These are phyloP conservation scores for Aphaenogaster ashmeadi DNA, from an alignment of 1,140 invertebrate species.

Conservation along the genomic window DNA sequence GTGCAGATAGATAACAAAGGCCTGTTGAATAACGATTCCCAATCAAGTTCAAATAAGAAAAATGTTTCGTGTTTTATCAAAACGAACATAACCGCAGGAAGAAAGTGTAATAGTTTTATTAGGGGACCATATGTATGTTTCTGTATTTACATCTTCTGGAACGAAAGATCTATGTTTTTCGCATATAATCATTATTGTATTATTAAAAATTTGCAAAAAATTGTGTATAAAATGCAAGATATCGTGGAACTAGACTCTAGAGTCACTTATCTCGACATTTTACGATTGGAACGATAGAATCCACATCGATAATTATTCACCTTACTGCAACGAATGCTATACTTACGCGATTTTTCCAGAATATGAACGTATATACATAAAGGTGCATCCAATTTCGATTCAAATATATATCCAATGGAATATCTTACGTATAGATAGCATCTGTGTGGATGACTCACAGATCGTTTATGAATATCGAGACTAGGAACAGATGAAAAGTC, in stretches of 20 bases:
- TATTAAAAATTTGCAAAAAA: conserved; percentile 28
- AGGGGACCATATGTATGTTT: neutral
- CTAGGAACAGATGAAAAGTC: conserved; percentile 47
- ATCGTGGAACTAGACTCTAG: neutral
- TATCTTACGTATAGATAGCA: conserved; percentile 9
- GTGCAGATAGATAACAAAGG: neutral
- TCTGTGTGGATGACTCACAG: conserved; percentile 6
- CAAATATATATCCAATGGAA: conserved; percentile 11
- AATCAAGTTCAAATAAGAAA: neutral
- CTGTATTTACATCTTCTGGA: conserved; percentile 29
- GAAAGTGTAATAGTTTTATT: conserved; percentile 44
- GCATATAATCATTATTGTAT: conserved; percentile 6
- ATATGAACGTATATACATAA: conserved; percentile 46
- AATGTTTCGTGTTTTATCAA: neutral
- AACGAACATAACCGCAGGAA: neutral
- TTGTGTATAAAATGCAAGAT: neutral
- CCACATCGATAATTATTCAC: neutral
- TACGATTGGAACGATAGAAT: neutral
- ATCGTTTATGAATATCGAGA: conserved; percentile 40
- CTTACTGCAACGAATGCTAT: conserved; percentile 14
- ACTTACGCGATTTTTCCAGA: conserved; percentile 42
- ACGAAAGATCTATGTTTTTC: conserved; percentile 25
- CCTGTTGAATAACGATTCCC: neutral
- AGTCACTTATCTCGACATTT: conserved; percentile 28
- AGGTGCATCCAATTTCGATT: conserved; percentile 30